Evolutionary conservation across 2,888 invertebrate species (phyloP), one percentile per base, ranked within the genome.

Genomic region (Drosophila lutescens): DNA sequence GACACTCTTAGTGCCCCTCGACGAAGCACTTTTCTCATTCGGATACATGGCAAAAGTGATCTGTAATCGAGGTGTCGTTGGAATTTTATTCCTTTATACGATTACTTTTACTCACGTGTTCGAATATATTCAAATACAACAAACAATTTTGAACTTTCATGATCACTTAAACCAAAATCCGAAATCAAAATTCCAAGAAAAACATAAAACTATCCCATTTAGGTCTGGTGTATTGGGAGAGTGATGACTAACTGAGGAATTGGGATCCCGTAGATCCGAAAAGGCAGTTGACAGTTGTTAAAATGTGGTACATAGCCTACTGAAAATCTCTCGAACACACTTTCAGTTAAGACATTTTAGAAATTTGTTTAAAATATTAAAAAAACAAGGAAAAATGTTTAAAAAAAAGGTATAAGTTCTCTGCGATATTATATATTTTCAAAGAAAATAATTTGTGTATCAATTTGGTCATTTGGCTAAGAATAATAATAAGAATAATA

Each of bases 191-290:
- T 46, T 30, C 12, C 5, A 15, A 32, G 36, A 34, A 43, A 63
- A 61, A 63, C 49, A 43, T 43, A 61, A 6, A 61, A 49, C 49
- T 41, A 23, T n/a, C 23, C 23, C 40, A 20, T 40, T 53, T 40
- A 26, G 44, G n/a, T 66, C 34, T 53, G 26, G 13, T 47, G 6
- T 40, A 17, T 4, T 15, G 4, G 34, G 17, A 10, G 7, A n/a
- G 12, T 46, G 40, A 47, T 26, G 53, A 38, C 9, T 40, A 15
- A 53, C 66, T 66, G 46, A 30, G 2, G 2, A n/a, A 30, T 41
- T 6, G 17, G n/a, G 17, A 8, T 17, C n/a, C 26, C 8, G 20
- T 13, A 15, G 20, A 4, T 13, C 13, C 4, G 12, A 17, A 13
- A 4, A 4, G 23, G 7, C 8, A 15, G 7, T n/a, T 53, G 66